phyloP scores from a whole-genome alignment of 2,113 vertebrate species.

The Oncorhynchus tshawytscha region DNA sequence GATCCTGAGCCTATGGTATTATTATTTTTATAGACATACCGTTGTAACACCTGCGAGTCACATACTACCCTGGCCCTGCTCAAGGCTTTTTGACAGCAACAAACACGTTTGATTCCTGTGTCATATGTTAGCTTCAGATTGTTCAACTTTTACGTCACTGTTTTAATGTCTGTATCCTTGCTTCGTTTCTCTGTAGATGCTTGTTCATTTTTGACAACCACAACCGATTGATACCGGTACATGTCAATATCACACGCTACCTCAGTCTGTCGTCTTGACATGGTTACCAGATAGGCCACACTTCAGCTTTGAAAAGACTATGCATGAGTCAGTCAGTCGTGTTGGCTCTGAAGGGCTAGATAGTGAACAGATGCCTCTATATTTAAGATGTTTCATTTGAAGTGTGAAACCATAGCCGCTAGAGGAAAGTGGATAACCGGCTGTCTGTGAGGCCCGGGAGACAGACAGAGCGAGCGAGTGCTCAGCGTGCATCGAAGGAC shows the following conservation, averaged over 20 bases:
- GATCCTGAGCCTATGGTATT: not conserved
- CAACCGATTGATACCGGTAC: not conserved
- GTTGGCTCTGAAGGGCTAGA: not conserved
- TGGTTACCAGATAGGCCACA: not conserved
- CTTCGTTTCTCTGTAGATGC: not conserved
- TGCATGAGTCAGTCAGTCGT: conserved; percentile 15
- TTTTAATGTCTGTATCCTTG: not conserved
- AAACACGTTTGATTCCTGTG: not conserved
- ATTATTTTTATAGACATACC: not conserved
- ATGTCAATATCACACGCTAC: not conserved
- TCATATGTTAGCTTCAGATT: too few relatives aligned
- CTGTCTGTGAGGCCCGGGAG: conserved; percentile 36
- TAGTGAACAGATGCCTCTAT: conserved; percentile 39
- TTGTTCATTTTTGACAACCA: too few relatives aligned
- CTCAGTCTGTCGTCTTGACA: not conserved
- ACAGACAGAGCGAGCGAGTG: conserved; percentile 7
- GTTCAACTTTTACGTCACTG: too few relatives aligned
- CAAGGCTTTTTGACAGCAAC: not conserved
- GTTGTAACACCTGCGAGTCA: not conserved
- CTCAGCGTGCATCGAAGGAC: conserved; percentile 17
- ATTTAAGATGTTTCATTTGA: conserved; percentile 79
- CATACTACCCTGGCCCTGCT: not conserved
- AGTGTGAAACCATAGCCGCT: conserved; percentile 64
- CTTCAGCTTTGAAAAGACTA: not conserved
- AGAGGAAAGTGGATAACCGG: conserved; percentile 61